Evolutionary conservation across 1,140 invertebrate genomes (phyloP), one percentile per base, ranked within the genome.

Genomic region (Drosophila lacertosa): DNA sequence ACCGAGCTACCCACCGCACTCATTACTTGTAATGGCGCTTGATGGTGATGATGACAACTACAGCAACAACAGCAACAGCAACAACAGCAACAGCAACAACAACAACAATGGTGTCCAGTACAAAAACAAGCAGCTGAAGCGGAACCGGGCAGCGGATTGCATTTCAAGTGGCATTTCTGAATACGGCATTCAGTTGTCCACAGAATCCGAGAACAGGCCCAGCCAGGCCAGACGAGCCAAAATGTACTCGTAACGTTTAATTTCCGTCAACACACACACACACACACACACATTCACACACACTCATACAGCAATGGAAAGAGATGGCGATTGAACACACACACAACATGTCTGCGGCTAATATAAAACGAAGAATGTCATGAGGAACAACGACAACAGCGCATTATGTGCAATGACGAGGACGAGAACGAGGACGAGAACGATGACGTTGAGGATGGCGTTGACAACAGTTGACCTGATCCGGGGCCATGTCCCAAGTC

Each of bases 21-120:
- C 82, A 86, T 86, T 86, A 86, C 73, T 83, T 80, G 83, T 89
- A 89, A 88, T 88, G 77, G 74, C 67, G 77, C 82, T 51, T 84
- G 80, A 84, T 84, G 81, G 67, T 84, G 81, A 80, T 82, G 81
- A 81, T 81, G 80, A 86, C 73, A 80, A 80, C 72, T 74, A 64
- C 72, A 62, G 22, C 57, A 37, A 55, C 60, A 58, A 51, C 22
- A 44, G 44, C n/a, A 22, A 47, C 55, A 68, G 42, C 74, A 60
- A 47, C 48, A 55, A 3, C 29, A 37, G n/a, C n/a, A 33, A 1
- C 53, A 44, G 10, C 22, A 44, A 20, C 24, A 44, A 9, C 4
- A 58, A 32, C 55, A 47, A 58, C 29, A 47, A 47, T 62, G 44
- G 45, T 42, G 54, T 60, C 57, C 65, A 65, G 54, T 37, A 59